Conservation (phyloP, 2,888 invertebrate genomes). For the Lottia gigantea region DNA sequence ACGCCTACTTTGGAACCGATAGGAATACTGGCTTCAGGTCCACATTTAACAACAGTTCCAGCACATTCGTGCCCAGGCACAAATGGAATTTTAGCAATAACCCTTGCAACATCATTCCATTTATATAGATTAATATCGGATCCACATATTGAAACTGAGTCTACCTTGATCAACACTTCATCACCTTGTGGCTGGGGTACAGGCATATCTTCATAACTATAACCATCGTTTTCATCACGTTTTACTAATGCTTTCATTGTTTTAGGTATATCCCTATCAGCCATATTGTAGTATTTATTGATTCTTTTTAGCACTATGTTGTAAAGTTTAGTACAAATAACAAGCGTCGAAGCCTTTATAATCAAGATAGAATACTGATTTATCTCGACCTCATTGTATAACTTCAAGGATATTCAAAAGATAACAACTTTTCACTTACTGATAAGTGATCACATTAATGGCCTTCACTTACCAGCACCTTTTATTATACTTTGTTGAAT, state of each 20-base stretch:
- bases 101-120: constrained; percentile 58
- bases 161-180: constrained; percentile 58
- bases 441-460: too few species aligned
- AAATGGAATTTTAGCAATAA: constrained; percentile 61
- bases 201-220: constrained; percentile 47
- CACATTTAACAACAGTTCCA: constrained; percentile 61
- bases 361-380: too few species aligned
- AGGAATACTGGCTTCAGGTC: constrained; percentile 52
- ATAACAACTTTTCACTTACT: too few species aligned
- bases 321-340: too few species aligned
- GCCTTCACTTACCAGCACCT: too few species aligned
- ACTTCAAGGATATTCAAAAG: too few species aligned
- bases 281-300: background rate
- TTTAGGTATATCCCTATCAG: constrained; percentile 34
- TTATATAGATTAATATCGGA: constrained; percentile 60
- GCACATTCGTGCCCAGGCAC: constrained; percentile 63
- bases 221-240: constrained; percentile 49
- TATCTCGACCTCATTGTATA: too few species aligned
- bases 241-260: constrained; percentile 59
- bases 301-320: background rate
- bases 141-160: constrained; percentile 59
- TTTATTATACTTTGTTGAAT: too few species aligned
- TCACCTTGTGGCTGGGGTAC: constrained; percentile 54
- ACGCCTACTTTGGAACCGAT: constrained; percentile 57
- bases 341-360: too few species aligned